These are phyloP conservation scores for Nowickia ferox DNA, from an alignment of 2,888 invertebrate genomes.

Conservation along the genomic window DNA sequence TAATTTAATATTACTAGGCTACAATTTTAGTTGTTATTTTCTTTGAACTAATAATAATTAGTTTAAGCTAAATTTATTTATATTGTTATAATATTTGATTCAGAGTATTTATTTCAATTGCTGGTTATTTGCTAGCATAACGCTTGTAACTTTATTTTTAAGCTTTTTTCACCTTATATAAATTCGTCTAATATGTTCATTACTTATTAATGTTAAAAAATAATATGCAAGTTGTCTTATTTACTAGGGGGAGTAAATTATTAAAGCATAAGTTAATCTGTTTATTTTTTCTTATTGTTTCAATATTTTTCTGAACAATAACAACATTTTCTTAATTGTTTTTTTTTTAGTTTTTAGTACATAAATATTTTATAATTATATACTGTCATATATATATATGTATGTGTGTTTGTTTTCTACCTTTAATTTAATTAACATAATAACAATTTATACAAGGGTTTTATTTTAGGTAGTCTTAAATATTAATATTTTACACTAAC, in stretches of 20 bases:
- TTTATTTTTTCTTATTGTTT: background rate
- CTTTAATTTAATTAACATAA: conserved; percentile 55
- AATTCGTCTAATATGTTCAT: conserved; percentile 69
- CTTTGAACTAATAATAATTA: conserved; percentile 45
- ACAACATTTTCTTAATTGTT: conserved; percentile 9
- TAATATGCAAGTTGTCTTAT: conserved; percentile 67
- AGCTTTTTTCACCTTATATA: conserved; percentile 68
- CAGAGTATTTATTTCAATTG: conserved; percentile 7
- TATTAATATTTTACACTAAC: conserved; percentile 22
- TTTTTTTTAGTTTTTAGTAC: conserved; percentile 9
- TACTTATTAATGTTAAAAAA: conserved; percentile 62
- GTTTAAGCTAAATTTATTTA: conserved; percentile 61
- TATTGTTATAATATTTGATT: conserved; percentile 27
- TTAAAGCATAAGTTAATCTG: conserved; percentile 52
- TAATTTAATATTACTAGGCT: conserved; percentile 50
- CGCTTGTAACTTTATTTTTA: conserved; percentile 40
- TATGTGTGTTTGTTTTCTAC: conserved; percentile 32
- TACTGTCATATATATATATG: background rate
- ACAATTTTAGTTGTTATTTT: conserved; percentile 1
- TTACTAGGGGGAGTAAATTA: conserved; percentile 24
- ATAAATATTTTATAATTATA: conserved; percentile 26
- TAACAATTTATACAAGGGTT: conserved; percentile 67
- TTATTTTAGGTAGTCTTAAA: conserved; percentile 11
- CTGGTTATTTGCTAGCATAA: conserved; percentile 21
- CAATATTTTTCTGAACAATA: conserved; percentile 13